Base-by-base conservation (phyloP, 2,113 vertebrate species). In the cattle (Bos taurus) region DNA sequence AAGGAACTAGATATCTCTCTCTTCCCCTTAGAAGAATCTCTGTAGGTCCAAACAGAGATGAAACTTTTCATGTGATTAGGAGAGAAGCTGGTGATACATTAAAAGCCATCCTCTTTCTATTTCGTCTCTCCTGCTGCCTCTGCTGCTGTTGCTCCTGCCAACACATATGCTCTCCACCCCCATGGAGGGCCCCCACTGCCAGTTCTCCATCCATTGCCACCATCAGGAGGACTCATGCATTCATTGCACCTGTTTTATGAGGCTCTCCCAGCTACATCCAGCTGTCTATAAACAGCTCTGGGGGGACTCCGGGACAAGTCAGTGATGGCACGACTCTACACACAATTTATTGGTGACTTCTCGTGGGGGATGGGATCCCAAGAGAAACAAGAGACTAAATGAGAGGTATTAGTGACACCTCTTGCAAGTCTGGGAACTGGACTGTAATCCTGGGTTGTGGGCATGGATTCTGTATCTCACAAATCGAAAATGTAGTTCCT, bases 111-210 rank as follows among this genome's bases (percentile, higher is more conserved):
- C 50, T 46, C 57, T 48, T 71, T 30, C 97, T 95, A 78, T 86
- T 78, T 96, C 91, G 92, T 57, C 86, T 92, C 93, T 91, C 98
- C 98, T 92, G 97, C 98, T 97, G 98, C 97, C 95, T 96, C 59
- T 80, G 56, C 96, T 97, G 97, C 92, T 74, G 33, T 46, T 81
- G 88, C 88, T 85, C 86, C 91, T 97, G 97, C 98, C 97, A 97
- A 82, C 87, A 92, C 97, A 97, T 78, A 96, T 82, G 90, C 84
- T 97, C 74, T 74, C 84, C 92, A 14, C 89, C 93, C 91, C 97
- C 80, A 85, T 0, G 54, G 93, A 94, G 94, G 94, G 78, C 59
- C 89, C 94, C 97, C 64, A 33, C 86, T 91, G 96, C 91, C 96
- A 91, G 52, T 94, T 92, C 96, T 96, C 95, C 94, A 97, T 87